Evolutionary conservation across 2,113 vertebrate genomes (phyloP).

Genomic region (Lagenorhynchus albirostris): DNA sequence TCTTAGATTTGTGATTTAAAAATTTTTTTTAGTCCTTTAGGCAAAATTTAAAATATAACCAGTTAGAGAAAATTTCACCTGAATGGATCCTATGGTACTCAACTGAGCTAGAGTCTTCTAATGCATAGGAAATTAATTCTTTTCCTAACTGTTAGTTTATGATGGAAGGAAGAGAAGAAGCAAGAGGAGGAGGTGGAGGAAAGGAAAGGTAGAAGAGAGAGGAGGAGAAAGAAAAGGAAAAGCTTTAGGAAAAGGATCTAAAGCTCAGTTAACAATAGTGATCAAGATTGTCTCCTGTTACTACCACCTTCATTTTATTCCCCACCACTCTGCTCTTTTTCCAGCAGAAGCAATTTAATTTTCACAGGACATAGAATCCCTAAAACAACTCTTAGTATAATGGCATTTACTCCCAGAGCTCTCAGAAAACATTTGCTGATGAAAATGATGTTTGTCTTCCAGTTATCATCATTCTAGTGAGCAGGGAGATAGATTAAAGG

Average conservation of each 20-base stretch:
- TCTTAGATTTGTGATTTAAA: background rate
- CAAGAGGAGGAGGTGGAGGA: background rate
- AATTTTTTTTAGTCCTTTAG: background rate
- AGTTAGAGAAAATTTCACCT: background rate
- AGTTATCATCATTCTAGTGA: background rate
- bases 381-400: background rate
- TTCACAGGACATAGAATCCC: background rate
- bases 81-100: background rate
- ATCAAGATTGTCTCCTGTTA: background rate
- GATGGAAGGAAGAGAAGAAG: background rate
- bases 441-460: background rate
- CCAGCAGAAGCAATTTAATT: background rate
- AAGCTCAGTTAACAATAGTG: background rate
- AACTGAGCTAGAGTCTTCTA: background rate
- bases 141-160: background rate
- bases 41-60: background rate
- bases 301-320: background rate
- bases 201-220: fast-evolving
- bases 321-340: background rate
- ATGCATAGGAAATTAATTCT: background rate
- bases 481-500: background rate
- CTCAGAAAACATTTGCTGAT: background rate
- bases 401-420: background rate
- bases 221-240: background rate
- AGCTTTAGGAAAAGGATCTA: background rate